These are phyloP conservation scores for Bombylius major DNA, from an alignment of 2,888 invertebrate genomes.

Conservation along the genomic window DNA sequence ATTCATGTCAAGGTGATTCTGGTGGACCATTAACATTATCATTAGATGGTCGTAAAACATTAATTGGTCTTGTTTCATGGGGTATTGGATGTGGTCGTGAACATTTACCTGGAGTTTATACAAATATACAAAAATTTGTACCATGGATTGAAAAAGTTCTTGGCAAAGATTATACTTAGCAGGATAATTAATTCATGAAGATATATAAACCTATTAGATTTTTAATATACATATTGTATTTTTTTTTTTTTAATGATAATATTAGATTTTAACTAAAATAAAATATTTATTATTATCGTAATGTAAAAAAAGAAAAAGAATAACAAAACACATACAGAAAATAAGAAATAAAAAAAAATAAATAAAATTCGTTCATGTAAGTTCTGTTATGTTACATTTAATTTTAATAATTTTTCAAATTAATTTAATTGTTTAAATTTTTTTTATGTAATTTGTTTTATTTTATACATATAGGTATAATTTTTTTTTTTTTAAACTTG, in stretches of 20 bases:
- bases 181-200: neutral
- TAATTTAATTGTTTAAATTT: no score
- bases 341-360: no score
- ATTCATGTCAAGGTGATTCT: slow-evolving; percentile 65
- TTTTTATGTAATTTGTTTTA: no score
- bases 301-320: no score
- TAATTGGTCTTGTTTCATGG: slow-evolving; percentile 81
- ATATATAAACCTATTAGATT: neutral
- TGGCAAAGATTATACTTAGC: slow-evolving; percentile 35
- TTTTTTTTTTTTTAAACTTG: no score
- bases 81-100: slow-evolving; percentile 85
- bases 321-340: no score
- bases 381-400: no score
- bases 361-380: no score
- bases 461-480: no score
- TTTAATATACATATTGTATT: neutral
- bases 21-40: slow-evolving; percentile 82
- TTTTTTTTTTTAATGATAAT: neutral
- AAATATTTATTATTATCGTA: no score
- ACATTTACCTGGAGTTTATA: slow-evolving; percentile 82
- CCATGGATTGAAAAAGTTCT: slow-evolving; percentile 83
- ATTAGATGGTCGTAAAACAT: slow-evolving; percentile 70
- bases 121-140: slow-evolving; percentile 84
- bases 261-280: no score
- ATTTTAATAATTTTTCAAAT: no score